Base-by-base conservation (phyloP, 2,797 vertebrate species). In the Xenentodon cancila region DNA sequence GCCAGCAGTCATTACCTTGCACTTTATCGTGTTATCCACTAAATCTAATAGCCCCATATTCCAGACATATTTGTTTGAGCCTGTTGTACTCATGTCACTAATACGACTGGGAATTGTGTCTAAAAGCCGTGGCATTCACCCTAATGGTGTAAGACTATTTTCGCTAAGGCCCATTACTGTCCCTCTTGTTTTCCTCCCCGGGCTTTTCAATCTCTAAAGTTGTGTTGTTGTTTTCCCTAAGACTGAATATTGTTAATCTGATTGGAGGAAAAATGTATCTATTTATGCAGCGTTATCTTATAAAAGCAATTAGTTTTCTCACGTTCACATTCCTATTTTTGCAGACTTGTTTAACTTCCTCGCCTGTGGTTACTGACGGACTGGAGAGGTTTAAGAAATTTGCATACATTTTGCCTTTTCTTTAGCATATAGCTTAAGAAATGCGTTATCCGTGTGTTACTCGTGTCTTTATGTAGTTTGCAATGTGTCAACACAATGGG, bases 111-210 rank as follows among this genome's bases (percentile, higher is more conserved):
- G 27, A 40, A 37, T 64, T 55, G 20, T 49, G 65, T 59, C 77
- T 61, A 68, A 81, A 78, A 81, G 75, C 62, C 44, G 30, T 73
- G 68, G 58, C 51, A 71, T 70, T 63, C 67, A 64, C 44, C 42
- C 65, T 59, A 68, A 45, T 64, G 48, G 22, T 71, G 37, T 75
- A 54, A 76, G 59, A 73, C 75, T 77, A 75, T 61, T 71, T 57
- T 63, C 60, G 22, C 68, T 65, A 47, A 72, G 77, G 80, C 80
- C 75, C 77, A 75, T 84, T 82, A 73, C 57, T 51, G 45, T 62
- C 45, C 45, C 50, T 70, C 50, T 30, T 59, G 53, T 37, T 37
- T 49, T 63, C 50, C 68, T 4, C 54, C 32, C 65, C 11, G 45
- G 21, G 11, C 18, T 27, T 9, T 3, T 2, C n/a, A 4, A 47